These are phyloP conservation scores for Balaeniceps rex DNA, from an alignment of 2,113 vertebrate species.

Conservation along the genomic window DNA sequence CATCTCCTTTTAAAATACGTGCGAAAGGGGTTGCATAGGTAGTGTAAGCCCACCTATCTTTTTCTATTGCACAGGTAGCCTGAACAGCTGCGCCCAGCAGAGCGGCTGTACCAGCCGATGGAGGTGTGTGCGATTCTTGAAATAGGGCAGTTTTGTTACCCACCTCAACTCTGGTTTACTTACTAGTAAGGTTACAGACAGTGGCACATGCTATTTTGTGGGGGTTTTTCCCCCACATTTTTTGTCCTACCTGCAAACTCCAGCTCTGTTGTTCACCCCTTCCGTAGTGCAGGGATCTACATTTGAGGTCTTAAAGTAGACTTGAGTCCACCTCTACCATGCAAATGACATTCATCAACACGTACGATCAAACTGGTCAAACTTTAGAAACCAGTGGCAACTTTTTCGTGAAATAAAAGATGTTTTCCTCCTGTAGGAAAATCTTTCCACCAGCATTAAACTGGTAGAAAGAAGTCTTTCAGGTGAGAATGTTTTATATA, in stretches of 20 bases:
- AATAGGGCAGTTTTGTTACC: neutral
- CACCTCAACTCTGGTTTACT: neutral
- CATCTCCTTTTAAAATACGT: neutral
- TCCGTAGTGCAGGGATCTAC: neutral
- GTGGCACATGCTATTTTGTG: fast-evolving
- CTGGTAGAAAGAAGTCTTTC: neutral
- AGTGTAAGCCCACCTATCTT: neutral
- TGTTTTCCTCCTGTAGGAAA: neutral
- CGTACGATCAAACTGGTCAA: neutral
- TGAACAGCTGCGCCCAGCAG: neutral
- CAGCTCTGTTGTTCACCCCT: neutral
- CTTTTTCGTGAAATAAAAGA: neutral
- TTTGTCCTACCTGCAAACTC: neutral
- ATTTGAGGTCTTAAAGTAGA: neutral
- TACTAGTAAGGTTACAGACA: neutral
- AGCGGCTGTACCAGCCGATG: neutral
- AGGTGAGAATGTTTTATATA: neutral
- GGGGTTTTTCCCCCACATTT: fast-evolving
- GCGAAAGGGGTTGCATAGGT: fast-evolving
- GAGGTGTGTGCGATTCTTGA: fast-evolving
- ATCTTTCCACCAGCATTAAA: neutral
- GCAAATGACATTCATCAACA: no score
- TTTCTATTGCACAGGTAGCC: neutral
- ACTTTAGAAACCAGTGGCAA: neutral
- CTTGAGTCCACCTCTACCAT: neutral